Base-by-base conservation (phyloP, 2,888 invertebrate species). In the Tetranychus piercei region DNA sequence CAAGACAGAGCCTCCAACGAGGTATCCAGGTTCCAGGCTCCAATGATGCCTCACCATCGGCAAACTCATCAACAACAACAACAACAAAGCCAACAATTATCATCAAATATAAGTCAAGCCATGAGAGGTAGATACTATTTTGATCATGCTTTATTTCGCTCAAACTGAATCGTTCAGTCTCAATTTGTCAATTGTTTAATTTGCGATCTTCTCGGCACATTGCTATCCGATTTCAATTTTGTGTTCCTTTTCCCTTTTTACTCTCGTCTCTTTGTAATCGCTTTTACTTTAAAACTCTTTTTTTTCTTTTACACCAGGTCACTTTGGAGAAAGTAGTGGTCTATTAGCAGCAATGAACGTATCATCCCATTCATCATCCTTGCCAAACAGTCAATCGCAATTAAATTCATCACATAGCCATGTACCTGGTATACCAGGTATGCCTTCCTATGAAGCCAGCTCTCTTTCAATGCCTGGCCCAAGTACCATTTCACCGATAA, bases 381-480 rank as follows among this genome's bases (percentile, higher is more conserved):
- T 45, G n/a, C 64, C 64, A 23, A 23, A 23, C 64, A 73, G 34
- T 34, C 64, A 73, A 22, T 65, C 75, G 22, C 22, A 65, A 34
- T 34, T 69, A 55, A 71, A 74, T 65, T 72, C 74, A 64, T n/a
- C 66, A 8, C 44, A 43, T 5, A 72, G 71, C 71, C 72, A 72
- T 44, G n/a, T 45, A 6, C 44, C 74, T 44, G 73, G 22, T 23
- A 43, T 64, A 20, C 20, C 55, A 18, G n/a, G 64, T 45, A 45
- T 44, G 11, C 18, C 23, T 72, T 44, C 72, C 3, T 75, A 44
- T 45, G 75, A 75, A 45, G 43, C 67, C 55, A 55, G 55, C 20
- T 73, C 73, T 8, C 67, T 43, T n/a, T 73, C 75, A 20, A 69
- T 75, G 7, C 69, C 75, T 11, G 75, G 75, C 8, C 73, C 75